These are phyloP conservation scores for Eubasilissa regina DNA, from an alignment of 1,140 invertebrate genomes.

Conservation along the genomic window DNA sequence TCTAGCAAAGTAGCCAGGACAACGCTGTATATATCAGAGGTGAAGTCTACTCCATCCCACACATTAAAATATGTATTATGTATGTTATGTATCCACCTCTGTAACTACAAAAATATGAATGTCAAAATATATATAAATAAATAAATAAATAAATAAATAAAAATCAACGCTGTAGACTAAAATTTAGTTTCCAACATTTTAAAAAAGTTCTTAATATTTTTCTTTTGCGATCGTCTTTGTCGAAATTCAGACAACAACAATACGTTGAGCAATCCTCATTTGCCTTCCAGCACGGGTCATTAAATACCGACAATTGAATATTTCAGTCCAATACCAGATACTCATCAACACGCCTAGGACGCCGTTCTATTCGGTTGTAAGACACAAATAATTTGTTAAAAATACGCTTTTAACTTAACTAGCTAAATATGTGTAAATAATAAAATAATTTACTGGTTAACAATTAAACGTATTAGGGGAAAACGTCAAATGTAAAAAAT, in stretches of 20 bases:
- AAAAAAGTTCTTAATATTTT: background rate
- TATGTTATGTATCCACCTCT: too few species aligned
- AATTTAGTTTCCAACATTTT: background rate
- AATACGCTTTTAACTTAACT: background rate
- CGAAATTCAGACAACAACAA: constrained; percentile 15
- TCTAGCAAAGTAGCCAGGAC: too few species aligned
- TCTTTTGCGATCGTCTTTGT: constrained; percentile 28
- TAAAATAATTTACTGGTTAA: too few species aligned
- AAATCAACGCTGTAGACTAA: background rate
- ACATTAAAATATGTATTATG: too few species aligned
- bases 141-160: too few species aligned
- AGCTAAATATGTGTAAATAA: too few species aligned
- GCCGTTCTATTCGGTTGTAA: constrained; percentile 10
- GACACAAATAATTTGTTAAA: background rate
- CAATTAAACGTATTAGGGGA: too few species aligned
- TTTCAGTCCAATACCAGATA: constrained; percentile 17
- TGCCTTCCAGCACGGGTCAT: constrained; percentile 36
- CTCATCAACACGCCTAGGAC: background rate
- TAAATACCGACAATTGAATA: constrained; percentile 42
- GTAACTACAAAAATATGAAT: too few species aligned
- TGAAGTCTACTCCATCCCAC: too few species aligned
- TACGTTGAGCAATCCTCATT: constrained; percentile 27
- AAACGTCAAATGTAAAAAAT: too few species aligned
- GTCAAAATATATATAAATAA: too few species aligned
- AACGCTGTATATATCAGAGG: too few species aligned